Conservation (phyloP, 2,113 vertebrate species). For the Prinia subflava region DNA sequence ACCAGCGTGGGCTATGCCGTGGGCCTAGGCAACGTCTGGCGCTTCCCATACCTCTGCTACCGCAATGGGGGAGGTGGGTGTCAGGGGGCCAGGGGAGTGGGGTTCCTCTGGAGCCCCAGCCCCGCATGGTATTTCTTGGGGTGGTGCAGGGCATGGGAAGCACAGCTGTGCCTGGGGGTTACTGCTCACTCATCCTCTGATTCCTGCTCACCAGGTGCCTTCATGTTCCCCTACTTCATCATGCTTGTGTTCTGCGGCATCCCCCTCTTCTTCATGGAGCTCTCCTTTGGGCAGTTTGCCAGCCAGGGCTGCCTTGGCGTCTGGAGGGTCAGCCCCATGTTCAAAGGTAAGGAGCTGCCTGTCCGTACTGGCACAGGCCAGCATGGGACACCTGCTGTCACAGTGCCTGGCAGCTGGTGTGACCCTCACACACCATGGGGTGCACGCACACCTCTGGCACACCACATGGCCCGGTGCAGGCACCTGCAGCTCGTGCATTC, state of each 20-base stretch:
- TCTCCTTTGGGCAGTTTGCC: slow-evolving; percentile 97
- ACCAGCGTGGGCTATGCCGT: slow-evolving; percentile 98
- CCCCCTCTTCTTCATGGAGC: slow-evolving; percentile 97
- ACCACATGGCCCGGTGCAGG: rapidly evolving
- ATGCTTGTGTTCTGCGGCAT: slow-evolving; percentile 98
- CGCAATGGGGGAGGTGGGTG: slow-evolving; percentile 94
- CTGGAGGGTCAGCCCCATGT: slow-evolving; percentile 97
- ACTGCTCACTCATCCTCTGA: not conserved
- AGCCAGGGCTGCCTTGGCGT: slow-evolving; percentile 95
- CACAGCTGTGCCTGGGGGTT: rapidly evolving
- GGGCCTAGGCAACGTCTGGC: slow-evolving; percentile 98
- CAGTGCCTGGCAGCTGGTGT: rapidly evolving
- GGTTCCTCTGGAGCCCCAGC: not conserved
- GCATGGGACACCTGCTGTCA: rapidly evolving
- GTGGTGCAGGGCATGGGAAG: not conserved
- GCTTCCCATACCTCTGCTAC: slow-evolving; percentile 99
- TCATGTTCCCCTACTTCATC: slow-evolving; percentile 98
- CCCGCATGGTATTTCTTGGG: rapidly evolving
- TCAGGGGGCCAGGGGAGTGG: rapidly evolving
- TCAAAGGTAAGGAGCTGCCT: slow-evolving; percentile 87
- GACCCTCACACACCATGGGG: rapidly evolving
- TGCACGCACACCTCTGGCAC: not conserved
- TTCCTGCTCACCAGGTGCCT: slow-evolving; percentile 81
- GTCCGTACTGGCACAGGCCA: rapidly evolving
- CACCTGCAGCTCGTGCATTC: rapidly evolving